A percentile compares a stretch with the other conserved stretches of the same genome.
Evolutionary conservation across 2,113 vertebrate genomes (phyloP).

Genomic region (Psilopsiagon aurifrons): DNA sequence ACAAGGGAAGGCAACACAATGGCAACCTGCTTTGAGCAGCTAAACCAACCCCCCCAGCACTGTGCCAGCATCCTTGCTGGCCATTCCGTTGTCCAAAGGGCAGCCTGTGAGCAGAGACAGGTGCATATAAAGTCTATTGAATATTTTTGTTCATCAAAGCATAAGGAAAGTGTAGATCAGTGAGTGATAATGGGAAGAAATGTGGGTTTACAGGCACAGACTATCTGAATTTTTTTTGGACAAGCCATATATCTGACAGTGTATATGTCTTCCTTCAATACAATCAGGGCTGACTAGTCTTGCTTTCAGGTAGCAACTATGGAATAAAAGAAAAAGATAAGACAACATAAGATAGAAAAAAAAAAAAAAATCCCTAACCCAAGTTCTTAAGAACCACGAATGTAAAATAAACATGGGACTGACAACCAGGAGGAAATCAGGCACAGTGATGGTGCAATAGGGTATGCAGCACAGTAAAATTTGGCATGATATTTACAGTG

Average conservation of each 20-base stretch:
- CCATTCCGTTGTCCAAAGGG: not conserved
- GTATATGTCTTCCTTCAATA: not conserved
- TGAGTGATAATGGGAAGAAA: not conserved
- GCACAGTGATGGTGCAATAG: rapidly evolving
- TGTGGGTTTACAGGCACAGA: not conserved
- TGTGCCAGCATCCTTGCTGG: rapidly evolving
- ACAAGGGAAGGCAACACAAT: not conserved
- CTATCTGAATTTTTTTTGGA: not conserved
- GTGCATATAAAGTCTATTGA: not conserved
- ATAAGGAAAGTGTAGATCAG: not conserved
- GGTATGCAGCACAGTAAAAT: not conserved
- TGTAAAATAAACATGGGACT: not conserved
- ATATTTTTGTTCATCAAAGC: not conserved
- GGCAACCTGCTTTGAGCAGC: no score
- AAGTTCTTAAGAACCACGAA: not conserved
- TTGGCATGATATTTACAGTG: not conserved
- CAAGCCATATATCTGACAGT: not conserved
- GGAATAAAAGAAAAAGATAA: not conserved
- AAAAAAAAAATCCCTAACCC: not conserved
- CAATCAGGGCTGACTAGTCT: not conserved
- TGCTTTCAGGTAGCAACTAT: not conserved
- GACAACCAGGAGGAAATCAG: not conserved
- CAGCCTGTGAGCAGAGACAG: not conserved
- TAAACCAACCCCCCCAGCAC: not conserved
- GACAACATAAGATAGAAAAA: not conserved